Conservation (phyloP, 2,888 invertebrate genomes). For the Gonocerus acuteangulatus region DNA sequence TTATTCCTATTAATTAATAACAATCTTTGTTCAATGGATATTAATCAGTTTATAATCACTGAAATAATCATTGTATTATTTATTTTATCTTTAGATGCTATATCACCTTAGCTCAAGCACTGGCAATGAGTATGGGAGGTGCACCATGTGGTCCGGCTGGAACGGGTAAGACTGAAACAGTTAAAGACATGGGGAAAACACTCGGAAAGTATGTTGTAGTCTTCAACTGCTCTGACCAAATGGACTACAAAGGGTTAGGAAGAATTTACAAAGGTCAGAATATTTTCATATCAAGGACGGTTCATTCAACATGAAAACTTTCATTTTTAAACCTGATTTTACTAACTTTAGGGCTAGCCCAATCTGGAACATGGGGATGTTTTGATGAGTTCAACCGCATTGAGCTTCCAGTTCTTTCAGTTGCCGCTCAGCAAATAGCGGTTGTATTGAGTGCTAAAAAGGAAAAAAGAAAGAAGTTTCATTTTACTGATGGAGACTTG, state of each 20-base stretch:
- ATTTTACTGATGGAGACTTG: slow-evolving; percentile 89
- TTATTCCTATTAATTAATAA: no score
- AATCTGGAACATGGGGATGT: slow-evolving; percentile 96
- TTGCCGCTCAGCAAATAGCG: slow-evolving; percentile 94
- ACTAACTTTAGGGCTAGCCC: slow-evolving; percentile 60
- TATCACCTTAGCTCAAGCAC: slow-evolving; percentile 90
- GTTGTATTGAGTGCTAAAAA: slow-evolving; percentile 86
- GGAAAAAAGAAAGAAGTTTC: slow-evolving; percentile 82
- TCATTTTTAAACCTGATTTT: no score
- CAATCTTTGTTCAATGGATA: no score
- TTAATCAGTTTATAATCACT: no score
- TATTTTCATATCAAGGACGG: no score
- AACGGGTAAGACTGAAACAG: slow-evolving; percentile 97
- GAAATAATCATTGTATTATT: neutral
- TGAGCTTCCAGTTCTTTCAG: slow-evolving; percentile 85
- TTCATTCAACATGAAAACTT: no score
- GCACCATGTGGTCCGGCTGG: slow-evolving; percentile 95
- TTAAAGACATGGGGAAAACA: slow-evolving; percentile 97
- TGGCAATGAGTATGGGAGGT: slow-evolving; percentile 93
- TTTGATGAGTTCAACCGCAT: slow-evolving; percentile 97
- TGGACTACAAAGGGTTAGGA: slow-evolving; percentile 94
- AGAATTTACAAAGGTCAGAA: slow-evolving; percentile 93
- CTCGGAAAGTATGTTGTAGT: slow-evolving; percentile 94
- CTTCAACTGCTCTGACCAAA: slow-evolving; percentile 97
- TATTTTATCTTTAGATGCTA: slow-evolving; percentile 64